Evolutionary conservation across 23 tunicate species (phyloP), one percentile per base, ranked within the genome.

Genomic region (Halocynthia roretzi): DNA sequence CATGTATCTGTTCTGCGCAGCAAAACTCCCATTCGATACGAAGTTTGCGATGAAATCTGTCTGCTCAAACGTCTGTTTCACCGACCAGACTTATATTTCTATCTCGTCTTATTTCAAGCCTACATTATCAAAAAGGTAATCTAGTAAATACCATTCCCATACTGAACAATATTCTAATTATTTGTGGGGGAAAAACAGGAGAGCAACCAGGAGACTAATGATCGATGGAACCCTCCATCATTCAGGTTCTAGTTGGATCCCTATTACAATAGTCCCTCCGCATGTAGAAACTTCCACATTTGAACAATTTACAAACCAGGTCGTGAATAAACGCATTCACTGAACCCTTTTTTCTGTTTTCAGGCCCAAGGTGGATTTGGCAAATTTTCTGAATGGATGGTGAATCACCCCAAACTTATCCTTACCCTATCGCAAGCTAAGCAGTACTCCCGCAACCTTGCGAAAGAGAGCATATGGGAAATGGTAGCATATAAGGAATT

Each of bases 311-410:
- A 31, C 44, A 31, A 31, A 31, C 44, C 44, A 31, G 44, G 44
- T 31, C 44, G 44, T 31, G 44, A 31, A 31, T 31, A 31, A 31
- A 31, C 44, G 44, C 44, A 31, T 31, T 31, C 44, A 31, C 1
- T 31, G 44, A 31, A 0, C 44, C 44, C 4, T 31, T 31, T 31
- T 31, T 31, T 31, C 4, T 31, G 4, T 31, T 31, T 31, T 31
- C 44, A 31, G 44, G 44, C 44, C 44, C 44, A 31, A 31, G 44
- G 44, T 0, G 44, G 44, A 31, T 1, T 31, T 31, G 44, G 44
- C 44, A 31, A 31, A 10, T 74, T 74, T n/a, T 20, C 78, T 12
- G 50, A 56, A 54, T 74, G 78, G 78, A 20, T 74, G n/a, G 78
- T 54, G n/a, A 50, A 74, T 21, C 55, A 74, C 8, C 78, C 78